Conservation (phyloP, 2,888 invertebrate species). For the Agrotis exclamationis region DNA sequence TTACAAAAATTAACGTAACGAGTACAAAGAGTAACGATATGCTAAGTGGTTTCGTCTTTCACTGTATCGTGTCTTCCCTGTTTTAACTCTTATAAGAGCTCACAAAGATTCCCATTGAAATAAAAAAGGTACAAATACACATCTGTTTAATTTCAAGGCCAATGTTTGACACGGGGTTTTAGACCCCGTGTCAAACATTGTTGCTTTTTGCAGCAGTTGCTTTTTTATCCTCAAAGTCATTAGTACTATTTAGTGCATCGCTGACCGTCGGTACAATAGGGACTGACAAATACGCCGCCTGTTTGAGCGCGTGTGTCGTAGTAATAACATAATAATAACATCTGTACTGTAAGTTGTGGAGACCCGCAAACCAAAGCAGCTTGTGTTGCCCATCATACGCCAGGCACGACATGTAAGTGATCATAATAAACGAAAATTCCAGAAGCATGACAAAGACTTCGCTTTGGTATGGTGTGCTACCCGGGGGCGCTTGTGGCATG, state of each 20-base stretch:
- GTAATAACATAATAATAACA: not conserved
- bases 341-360: not conserved
- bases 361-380: not conserved
- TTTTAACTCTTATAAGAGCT: not conserved
- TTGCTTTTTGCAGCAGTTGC: no score
- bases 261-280: not conserved
- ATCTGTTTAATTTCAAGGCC: conserved; percentile 6
- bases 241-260: conserved; percentile 6
- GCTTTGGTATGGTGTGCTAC: conserved; percentile 97
- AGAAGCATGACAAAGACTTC: conserved; percentile 91
- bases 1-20: no score
- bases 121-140: not conserved
- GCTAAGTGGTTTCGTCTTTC: not conserved
- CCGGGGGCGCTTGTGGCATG: conserved; percentile 97
- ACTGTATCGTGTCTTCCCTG: not conserved
- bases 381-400: not conserved
- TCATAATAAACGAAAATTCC: conserved; percentile 51
- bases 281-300: not conserved
- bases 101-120: not conserved
- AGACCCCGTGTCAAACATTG: no score
- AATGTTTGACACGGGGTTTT: not conserved
- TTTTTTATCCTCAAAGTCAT: not conserved
- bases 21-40: not conserved
- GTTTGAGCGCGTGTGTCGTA: no score
- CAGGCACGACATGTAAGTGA: conserved; percentile 6